These are phyloP conservation scores for Limnephilus rhombicus DNA, from an alignment of 2,888 invertebrate species.

Conservation along the genomic window DNA sequence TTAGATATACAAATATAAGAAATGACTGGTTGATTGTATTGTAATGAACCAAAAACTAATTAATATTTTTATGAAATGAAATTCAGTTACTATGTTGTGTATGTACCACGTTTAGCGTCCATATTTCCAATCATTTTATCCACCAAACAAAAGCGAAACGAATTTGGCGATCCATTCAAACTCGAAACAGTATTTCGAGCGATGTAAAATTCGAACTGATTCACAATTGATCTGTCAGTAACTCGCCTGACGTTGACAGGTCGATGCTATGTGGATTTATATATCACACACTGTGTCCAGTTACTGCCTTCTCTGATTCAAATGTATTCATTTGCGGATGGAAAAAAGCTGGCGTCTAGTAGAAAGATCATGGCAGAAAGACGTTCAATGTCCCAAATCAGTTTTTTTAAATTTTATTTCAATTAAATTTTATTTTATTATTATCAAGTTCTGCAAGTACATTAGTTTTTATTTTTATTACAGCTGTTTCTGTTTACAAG, in stretches of 20 bases:
- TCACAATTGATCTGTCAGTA: conserved; percentile 62
- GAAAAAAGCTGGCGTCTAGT: not conserved
- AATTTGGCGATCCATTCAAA: conserved; percentile 50
- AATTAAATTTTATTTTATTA: no score
- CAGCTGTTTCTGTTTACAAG: no score
- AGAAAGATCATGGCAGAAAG: not conserved
- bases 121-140: conserved; percentile 40
- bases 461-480: no score
- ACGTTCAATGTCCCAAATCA: not conserved
- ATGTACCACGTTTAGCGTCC: not conserved
- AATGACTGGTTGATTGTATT: not conserved
- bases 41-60: not conserved
- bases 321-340: not conserved
- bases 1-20: not conserved
- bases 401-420: no score
- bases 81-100: not conserved
- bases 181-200: conserved; percentile 46
- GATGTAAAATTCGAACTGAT: conserved; percentile 56
- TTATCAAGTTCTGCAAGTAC: no score
- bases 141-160: conserved; percentile 41
- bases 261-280: conserved; percentile 42
- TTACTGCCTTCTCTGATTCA: conserved; percentile 7
- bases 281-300: conserved; percentile 36
- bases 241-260: conserved; percentile 52
- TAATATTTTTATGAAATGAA: not conserved